A percentile compares a stretch with the other conserved stretches of the same genome.
These are phyloP conservation scores for Pardalotus punctatus DNA, from an alignment of 2,113 vertebrate genomes.

Conservation along the genomic window DNA sequence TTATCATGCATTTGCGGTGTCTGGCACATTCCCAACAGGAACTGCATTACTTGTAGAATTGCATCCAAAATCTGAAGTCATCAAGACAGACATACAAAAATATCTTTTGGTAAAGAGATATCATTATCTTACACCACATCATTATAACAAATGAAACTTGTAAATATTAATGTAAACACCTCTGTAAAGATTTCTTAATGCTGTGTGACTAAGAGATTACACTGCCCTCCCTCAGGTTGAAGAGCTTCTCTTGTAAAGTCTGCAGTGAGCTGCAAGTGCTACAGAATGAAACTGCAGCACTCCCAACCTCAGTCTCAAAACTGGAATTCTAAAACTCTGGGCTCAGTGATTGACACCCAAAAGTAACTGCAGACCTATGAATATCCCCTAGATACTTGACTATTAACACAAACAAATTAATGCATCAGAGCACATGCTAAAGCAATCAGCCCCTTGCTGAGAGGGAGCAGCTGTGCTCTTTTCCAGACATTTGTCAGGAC, in stretches of 20 bases:
- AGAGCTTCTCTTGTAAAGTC: not conserved
- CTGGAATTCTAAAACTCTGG: not conserved
- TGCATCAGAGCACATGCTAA: not conserved
- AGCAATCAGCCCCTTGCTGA: not conserved
- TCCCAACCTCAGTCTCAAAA: not conserved
- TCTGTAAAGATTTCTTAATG: not conserved
- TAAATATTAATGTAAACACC: not conserved
- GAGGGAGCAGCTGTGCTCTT: not conserved
- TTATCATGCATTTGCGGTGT: slow-evolving; percentile 89
- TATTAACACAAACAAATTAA: not conserved
- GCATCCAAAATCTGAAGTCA: slow-evolving; percentile 83
- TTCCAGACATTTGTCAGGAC: not conserved
- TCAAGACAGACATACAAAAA: not conserved
- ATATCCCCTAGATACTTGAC: not conserved
- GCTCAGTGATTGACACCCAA: not conserved
- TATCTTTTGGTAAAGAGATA: not conserved
- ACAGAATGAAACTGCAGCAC: not conserved
- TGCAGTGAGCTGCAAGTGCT: not conserved
- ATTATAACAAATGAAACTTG: not conserved
- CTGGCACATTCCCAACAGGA: slow-evolving; percentile 90
- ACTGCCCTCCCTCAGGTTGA: not conserved
- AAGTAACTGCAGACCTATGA: not conserved
- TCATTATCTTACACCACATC: not conserved
- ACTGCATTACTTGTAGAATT: slow-evolving; percentile 86
- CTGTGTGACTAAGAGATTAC: not conserved